These are phyloP conservation scores for Ariopsis seemanni DNA, from an alignment of 2,113 vertebrate genomes.

Conservation along the genomic window DNA sequence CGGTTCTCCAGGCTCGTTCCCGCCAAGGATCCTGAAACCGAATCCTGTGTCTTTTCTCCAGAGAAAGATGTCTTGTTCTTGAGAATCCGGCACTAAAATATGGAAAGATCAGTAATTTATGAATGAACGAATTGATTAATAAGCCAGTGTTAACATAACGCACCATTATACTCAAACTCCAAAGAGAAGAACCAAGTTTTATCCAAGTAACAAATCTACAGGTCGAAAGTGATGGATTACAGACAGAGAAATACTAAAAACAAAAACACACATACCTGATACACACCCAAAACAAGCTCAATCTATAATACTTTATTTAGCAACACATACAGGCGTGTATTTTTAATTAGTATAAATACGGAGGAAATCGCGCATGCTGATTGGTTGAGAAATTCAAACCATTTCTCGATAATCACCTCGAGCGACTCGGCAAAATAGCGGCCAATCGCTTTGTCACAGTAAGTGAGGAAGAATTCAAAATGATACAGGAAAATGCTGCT, in stretches of 20 bases:
- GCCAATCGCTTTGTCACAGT: no score
- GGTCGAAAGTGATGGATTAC: neutral
- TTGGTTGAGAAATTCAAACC: no score
- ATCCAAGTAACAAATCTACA: neutral
- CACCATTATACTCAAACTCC: neutral
- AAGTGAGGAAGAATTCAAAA: no score
- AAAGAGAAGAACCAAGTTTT: neutral
- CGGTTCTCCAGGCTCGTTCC: conserved; percentile 96
- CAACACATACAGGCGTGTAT: neutral
- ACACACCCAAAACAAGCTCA: neutral
- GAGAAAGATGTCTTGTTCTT: conserved; percentile 98
- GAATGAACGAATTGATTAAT: neutral
- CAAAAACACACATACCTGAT: neutral
- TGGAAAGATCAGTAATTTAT: conserved; percentile 4
- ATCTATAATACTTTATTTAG: neutral
- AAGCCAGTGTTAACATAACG: neutral
- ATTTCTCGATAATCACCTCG: no score
- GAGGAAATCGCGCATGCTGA: no score
- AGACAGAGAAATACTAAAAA: neutral
- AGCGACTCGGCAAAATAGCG: no score
- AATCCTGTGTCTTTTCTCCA: conserved; percentile 99
- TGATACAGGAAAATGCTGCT: no score
- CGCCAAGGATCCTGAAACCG: conserved; percentile 97
- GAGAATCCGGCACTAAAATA: conserved; percentile 91
- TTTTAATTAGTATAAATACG: no score